Evolutionary conservation across 2,113 vertebrate species (phyloP).

Genomic region (Petromus typicus): DNA sequence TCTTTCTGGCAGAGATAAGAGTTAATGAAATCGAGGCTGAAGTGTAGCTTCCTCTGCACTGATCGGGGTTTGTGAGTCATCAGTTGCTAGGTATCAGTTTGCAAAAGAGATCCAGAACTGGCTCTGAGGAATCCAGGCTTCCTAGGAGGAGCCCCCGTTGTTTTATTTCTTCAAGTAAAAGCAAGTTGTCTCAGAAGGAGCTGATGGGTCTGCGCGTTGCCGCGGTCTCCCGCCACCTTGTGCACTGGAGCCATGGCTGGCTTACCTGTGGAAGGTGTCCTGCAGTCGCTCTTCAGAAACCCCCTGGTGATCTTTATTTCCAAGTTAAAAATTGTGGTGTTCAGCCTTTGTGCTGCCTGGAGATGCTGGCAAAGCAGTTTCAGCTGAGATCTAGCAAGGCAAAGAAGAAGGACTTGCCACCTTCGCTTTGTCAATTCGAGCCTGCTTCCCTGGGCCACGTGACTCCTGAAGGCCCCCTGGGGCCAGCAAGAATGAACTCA

Average conservation of each 20-base stretch:
- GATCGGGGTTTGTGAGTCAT: neutral
- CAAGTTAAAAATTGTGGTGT: neutral
- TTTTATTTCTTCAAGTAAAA: slow-evolving; percentile 44
- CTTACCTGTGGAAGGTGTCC: neutral
- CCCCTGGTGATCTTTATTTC: neutral
- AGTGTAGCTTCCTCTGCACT: neutral
- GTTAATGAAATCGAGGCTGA: slow-evolving; percentile 1
- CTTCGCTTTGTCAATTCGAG: neutral
- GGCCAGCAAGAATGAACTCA: neutral
- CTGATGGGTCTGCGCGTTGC: neutral
- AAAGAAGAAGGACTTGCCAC: slow-evolving; percentile 11
- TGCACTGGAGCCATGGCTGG: neutral
- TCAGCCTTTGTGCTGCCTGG: slow-evolving; percentile 47
- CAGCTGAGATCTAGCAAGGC: slow-evolving; percentile 50
- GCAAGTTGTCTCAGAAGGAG: neutral
- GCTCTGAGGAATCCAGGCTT: slow-evolving; percentile 24
- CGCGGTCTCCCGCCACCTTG: neutral
- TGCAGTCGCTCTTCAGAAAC: neutral
- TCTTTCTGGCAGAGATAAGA: neutral
- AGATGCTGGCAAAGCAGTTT: slow-evolving; percentile 38
- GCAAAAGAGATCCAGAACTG: neutral
- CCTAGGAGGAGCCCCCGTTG: neutral
- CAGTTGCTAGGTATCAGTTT: neutral
- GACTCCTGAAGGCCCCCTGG: neutral
- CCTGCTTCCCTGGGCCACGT: too few relatives aligned